Evolutionary conservation across 92 coral and sea anemone species (phyloP), one percentile per base, ranked within the genome.

Genomic region (Parazoanthus atlanticus): DNA sequence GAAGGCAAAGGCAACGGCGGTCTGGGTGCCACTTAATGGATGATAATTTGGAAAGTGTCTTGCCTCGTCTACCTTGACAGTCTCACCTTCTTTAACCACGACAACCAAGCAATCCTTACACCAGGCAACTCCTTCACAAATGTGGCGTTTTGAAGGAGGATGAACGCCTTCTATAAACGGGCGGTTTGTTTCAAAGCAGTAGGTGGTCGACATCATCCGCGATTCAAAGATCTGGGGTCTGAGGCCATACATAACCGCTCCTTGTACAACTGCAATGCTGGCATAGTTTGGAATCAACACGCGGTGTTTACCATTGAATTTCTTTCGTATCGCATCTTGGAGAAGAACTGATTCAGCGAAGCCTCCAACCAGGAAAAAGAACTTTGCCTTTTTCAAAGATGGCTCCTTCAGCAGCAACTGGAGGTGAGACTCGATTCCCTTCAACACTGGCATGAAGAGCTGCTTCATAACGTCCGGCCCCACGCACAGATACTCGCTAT

Each of bases 401-500:
- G 69, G 5, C 30, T 30, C n/a, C 29, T 40, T 23, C 49, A 33
- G 82, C 56, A 17, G 46, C 31, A 25, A 29, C 46, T 33, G 29
- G 56, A 40, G 10, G 16, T 78, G 82, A 28, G 56, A 78, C 40
- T 81, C 72, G 34, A 77, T 89, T 66, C 77, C 78, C 52, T 76
- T 52, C 32, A 85, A 72, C 10, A 78, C 89, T 12, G 91, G 91
- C 65, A 84, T 78, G 70, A 76, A 89, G 66, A 89, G 84, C 2
- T 80, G 66, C 7, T 74, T 46, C 67, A 89, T 77, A 3, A 76
- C 89, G 3, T 78, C 86, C 17, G 78, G 58, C 17, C 89, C 84
- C 21, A 89, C 36, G 15, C 58, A 72, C 54, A 89, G 49, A 89
- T 82, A n/a, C n/a, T n/a, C n/a, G n/a, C n/a, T n/a, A n/a, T n/a